These are phyloP conservation scores for Cheilosia vernalis DNA, from an alignment of 2,888 invertebrate genomes.

Conservation along the genomic window DNA sequence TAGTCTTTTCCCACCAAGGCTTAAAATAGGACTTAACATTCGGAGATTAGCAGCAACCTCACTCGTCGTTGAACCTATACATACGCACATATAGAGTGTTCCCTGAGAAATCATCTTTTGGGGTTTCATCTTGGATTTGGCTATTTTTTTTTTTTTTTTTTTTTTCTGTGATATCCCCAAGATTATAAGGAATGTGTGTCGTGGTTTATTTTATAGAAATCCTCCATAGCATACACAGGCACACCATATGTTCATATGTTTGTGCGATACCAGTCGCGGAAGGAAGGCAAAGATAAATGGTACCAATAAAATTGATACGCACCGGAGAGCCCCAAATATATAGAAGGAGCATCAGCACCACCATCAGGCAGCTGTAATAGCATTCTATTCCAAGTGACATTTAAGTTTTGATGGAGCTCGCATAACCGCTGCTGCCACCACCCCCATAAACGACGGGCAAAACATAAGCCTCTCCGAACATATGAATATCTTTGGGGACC, in stretches of 20 bases:
- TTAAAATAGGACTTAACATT: constrained; percentile 66
- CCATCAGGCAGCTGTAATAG: constrained; percentile 56
- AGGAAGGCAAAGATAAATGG: constrained; percentile 56
- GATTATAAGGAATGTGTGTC: constrained; percentile 53
- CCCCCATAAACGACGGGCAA: constrained; percentile 11
- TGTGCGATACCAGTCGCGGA: constrained; percentile 14
- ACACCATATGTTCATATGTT: neutral
- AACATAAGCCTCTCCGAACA: constrained; percentile 39
- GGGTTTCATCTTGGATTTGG: constrained; percentile 32
- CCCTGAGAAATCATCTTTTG: constrained; percentile 26
- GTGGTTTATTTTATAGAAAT: constrained; percentile 56
- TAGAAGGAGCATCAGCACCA: constrained; percentile 21
- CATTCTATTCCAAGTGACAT: constrained; percentile 66
- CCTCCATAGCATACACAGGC: constrained; percentile 28
- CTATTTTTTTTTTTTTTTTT: neutral
- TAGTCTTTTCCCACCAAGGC: constrained; percentile 57
- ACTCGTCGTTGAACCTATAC: neutral
- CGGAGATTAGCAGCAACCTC: constrained; percentile 61
- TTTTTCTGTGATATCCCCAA: constrained; percentile 36
- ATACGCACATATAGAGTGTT: neutral
- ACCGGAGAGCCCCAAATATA: constrained; percentile 34
- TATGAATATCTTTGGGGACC: constrained; percentile 42
- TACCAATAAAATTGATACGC: constrained; percentile 65
- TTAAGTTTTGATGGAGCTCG: constrained; percentile 62
- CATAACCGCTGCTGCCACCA: constrained; percentile 10